Percentiles rank a stretch among this genome's conserved stretches.
Conservation (phyloP, 2,888 invertebrate genomes). For the Mimumesa dahlbomi region DNA sequence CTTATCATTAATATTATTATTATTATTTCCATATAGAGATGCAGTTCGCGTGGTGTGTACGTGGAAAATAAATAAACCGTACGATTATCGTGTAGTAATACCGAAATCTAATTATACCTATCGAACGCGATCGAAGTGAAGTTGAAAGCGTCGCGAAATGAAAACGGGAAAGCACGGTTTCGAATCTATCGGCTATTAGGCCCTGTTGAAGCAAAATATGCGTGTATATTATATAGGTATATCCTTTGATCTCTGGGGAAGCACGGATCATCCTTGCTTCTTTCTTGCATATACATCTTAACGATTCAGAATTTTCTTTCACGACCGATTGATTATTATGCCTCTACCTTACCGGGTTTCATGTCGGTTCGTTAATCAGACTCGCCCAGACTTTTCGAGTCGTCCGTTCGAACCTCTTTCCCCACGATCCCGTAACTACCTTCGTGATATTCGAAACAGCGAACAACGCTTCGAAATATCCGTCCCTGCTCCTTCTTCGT, state of each 20-base stretch:
- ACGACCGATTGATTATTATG: too few relatives aligned
- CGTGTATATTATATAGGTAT: constrained; percentile 38
- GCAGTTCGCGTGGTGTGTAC: constrained; percentile 38
- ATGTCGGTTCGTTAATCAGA: too few relatives aligned
- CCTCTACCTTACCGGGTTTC: too few relatives aligned
- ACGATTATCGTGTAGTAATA: constrained; percentile 10
- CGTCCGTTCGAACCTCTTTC: too few relatives aligned
- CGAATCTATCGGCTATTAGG: constrained; percentile 59
- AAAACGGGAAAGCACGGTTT: constrained; percentile 42
- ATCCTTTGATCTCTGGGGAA: constrained; percentile 17
- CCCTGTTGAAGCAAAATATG: constrained; percentile 57
- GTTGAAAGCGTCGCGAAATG: constrained; percentile 18
- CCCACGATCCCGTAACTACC: too few relatives aligned
- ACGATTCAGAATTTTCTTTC: too few relatives aligned
- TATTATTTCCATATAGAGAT: constrained; percentile 58
- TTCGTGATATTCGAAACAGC: too few relatives aligned
- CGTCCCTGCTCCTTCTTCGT: too few relatives aligned
- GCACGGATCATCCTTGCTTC: too few relatives aligned
- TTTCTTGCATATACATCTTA: too few relatives aligned
- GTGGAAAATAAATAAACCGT: constrained; percentile 54
- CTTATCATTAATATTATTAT: constrained; percentile 56
- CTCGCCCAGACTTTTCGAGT: too few relatives aligned
- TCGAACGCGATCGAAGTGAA: constrained; percentile 24
- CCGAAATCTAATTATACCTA: constrained; percentile 24
- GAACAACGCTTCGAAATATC: too few relatives aligned